Conservation (phyloP, 2,888 invertebrate genomes). For the Lysandra coridon region DNA sequence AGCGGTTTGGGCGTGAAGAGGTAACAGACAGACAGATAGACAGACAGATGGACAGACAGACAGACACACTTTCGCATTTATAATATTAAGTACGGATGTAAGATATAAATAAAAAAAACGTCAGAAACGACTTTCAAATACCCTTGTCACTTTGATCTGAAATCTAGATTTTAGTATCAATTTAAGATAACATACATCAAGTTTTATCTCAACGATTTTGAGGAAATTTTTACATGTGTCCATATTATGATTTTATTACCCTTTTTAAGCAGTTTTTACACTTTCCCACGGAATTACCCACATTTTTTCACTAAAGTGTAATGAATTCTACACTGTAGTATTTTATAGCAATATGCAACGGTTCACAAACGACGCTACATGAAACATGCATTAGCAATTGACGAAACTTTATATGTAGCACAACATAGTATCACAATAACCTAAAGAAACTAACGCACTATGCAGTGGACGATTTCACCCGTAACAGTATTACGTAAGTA, state of each 20-base stretch:
- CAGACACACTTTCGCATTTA: too few relatives aligned
- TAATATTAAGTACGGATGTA: too few relatives aligned
- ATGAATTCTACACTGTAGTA: background rate
- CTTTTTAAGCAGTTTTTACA: background rate
- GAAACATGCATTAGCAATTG: background rate
- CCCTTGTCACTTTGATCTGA: constrained; percentile 12
- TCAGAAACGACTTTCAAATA: constrained; percentile 17
- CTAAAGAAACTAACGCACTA: constrained; percentile 6
- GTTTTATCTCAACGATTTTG: background rate
- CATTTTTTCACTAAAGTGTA: background rate
- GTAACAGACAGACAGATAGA: too few relatives aligned
- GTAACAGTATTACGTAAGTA: constrained; percentile 26
- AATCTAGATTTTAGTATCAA: constrained; percentile 26
- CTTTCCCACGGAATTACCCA: background rate
- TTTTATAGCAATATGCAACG: background rate
- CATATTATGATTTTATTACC: background rate
- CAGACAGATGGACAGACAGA: too few relatives aligned
- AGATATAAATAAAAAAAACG: too few relatives aligned
- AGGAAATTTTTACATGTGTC: background rate
- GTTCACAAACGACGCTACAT: background rate
- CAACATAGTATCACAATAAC: background rate
- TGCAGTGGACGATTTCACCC: constrained; percentile 23
- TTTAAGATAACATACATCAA: constrained; percentile 21
- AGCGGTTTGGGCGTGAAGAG: too few relatives aligned
- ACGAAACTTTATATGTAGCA: constrained; percentile 11